Evolutionary conservation across 2,113 vertebrate genomes (phyloP).

Genomic region (Harpagus bidentatus): DNA sequence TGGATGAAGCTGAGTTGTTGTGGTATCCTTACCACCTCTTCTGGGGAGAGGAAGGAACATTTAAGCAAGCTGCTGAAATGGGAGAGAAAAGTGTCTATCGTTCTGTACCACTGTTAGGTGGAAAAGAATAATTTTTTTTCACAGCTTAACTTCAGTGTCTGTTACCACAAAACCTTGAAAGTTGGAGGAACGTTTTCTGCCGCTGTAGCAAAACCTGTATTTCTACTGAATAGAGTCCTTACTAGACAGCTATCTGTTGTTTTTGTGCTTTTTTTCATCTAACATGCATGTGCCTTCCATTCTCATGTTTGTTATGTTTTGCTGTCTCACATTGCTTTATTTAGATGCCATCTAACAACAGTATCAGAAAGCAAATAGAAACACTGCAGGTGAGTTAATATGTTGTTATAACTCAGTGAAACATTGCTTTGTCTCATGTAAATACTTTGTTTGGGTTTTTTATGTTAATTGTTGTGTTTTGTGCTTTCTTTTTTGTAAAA

Average conservation of each 20-base stretch:
- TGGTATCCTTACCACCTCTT: background rate
- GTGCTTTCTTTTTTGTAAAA: constrained; percentile 37
- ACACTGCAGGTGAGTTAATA: constrained; percentile 96
- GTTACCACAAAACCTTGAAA: background rate
- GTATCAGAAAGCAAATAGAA: constrained; percentile 99
- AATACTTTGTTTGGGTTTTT: background rate
- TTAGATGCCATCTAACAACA: constrained; percentile 99
- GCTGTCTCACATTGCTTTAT: constrained; percentile 91
- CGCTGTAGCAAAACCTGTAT: constrained; percentile 13
- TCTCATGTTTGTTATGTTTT: constrained; percentile 86
- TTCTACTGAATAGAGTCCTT: constrained; percentile 82
- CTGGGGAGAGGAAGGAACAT: background rate
- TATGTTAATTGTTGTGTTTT: constrained; percentile 48
- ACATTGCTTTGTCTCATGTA: constrained; percentile 63
- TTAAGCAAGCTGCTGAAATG: background rate
- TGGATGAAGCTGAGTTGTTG: background rate
- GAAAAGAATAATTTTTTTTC: background rate
- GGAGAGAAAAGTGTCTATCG: background rate
- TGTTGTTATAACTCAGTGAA: constrained; percentile 63
- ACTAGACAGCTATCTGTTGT: constrained; percentile 70
- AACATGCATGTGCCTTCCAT: constrained; percentile 86
- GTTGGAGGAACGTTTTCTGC: background rate
- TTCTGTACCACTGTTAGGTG: background rate
- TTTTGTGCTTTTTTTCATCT: constrained; percentile 84
- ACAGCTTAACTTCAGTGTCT: background rate